phyloP scores from a whole-genome alignment of 2,888 invertebrate genomes.

The Caenorhabditis plicata region DNA sequence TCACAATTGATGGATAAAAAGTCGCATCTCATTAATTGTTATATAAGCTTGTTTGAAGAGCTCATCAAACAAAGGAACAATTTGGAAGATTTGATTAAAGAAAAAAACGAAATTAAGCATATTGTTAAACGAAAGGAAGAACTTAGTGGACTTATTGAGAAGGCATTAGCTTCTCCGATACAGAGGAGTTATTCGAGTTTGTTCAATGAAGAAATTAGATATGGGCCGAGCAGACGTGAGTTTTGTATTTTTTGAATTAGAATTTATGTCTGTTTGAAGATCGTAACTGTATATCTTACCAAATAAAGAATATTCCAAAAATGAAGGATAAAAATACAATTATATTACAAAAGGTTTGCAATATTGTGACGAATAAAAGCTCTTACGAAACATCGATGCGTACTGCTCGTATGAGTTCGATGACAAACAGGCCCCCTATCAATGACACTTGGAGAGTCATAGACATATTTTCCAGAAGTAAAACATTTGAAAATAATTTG shows the following conservation, averaged over 20 bases:
- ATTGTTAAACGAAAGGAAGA: slow-evolving; percentile 11
- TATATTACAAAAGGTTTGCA: too few relatives aligned
- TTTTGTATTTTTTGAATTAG: background rate
- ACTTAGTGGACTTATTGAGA: slow-evolving; percentile 6
- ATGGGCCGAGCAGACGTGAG: slow-evolving; percentile 37
- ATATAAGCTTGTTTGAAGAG: slow-evolving; percentile 22
- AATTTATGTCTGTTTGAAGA: slow-evolving; percentile 8
- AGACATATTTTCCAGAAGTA: slow-evolving; percentile 33
- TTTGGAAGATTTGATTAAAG: slow-evolving; percentile 31
- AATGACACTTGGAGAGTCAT: slow-evolving; percentile 41
- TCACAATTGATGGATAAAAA: too few relatives aligned
- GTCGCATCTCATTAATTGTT: too few relatives aligned
- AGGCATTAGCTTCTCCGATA: slow-evolving; percentile 8
- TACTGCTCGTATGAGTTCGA: slow-evolving; percentile 14
- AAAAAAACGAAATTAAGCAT: slow-evolving; percentile 32
- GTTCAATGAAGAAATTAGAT: slow-evolving; percentile 33
- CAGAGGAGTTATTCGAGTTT: slow-evolving; percentile 10
- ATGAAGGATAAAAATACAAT: slow-evolving; percentile 25
- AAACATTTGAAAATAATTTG: slow-evolving; percentile 33
- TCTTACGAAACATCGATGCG: slow-evolving; percentile 22
- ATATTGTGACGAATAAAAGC: too few relatives aligned
- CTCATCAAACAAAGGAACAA: slow-evolving; percentile 31
- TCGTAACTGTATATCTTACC: slow-evolving; percentile 17
- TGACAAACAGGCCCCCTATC: slow-evolving; percentile 18
- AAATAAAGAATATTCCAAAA: slow-evolving; percentile 26